A percentile compares a stretch with the other conserved stretches of the same genome.
phyloP scores from a whole-genome alignment of 92 coral and sea anemone species.

The Diadumene lineata region DNA sequence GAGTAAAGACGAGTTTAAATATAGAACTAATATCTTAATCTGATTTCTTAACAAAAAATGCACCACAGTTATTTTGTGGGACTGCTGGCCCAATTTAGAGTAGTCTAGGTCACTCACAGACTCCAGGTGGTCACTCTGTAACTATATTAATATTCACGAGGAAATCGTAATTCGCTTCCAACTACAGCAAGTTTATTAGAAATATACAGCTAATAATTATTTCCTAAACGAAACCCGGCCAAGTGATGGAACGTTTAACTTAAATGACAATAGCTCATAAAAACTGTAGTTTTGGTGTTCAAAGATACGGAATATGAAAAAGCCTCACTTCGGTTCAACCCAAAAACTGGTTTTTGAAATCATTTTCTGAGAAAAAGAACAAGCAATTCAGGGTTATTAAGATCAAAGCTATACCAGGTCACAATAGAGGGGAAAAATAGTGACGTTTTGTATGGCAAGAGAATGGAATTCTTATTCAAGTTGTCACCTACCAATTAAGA shows the following conservation, averaged over 20 bases:
- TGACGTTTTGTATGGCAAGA: not conserved
- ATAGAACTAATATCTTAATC: too few relatives aligned
- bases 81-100: too few relatives aligned
- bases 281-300: not conserved
- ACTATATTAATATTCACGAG: not conserved
- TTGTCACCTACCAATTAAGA: conserved; percentile 3
- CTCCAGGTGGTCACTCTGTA: conserved; percentile 1
- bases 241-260: conserved; percentile 4
- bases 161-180: not conserved
- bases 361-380: too few relatives aligned
- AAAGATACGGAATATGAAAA: not conserved
- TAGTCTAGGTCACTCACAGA: too few relatives aligned
- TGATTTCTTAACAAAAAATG: not conserved
- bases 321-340: not conserved
- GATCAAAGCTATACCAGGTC: too few relatives aligned
- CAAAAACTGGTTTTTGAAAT: too few relatives aligned
- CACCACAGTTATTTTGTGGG: conserved; percentile 10
- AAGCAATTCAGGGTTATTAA: too few relatives aligned
- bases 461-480: not conserved
- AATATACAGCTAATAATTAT: conserved; percentile 1
- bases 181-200: conserved; percentile 1
- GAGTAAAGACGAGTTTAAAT: too few relatives aligned
- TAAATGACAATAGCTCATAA: not conserved
- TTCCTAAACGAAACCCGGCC: not conserved
- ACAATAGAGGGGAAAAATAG: not conserved